Evolutionary conservation across 2,888 invertebrate species (phyloP), one percentile per base, ranked within the genome.

Genomic region (Heliconius ismenius): DNA sequence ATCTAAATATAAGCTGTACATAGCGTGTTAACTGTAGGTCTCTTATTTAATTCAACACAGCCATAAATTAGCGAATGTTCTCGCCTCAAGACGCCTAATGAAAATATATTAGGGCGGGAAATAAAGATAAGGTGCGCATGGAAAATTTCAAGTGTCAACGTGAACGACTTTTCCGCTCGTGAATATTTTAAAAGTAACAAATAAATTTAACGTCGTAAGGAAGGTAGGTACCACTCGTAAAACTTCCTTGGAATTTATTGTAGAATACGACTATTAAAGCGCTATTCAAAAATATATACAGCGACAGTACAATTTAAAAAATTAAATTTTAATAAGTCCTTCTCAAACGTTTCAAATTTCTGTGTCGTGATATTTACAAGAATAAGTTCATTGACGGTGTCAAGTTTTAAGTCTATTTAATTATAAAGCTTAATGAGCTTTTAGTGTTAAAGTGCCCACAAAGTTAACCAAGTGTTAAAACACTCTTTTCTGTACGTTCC

Each of bases 21-120:
- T 68, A 39, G 43, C 73, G 58, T 76, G 62, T 74, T 58, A 78
- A 36, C 65, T 74, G 69, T 65, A 15, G 63, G 62, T 74, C 64
- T 74, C 86, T 88, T 88, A 89, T 89, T 89, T 90, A 89, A 90
- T 90, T 90, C 87, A 86, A 84, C 85, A 85, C 82, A 83, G 87
- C 85, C 85, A 90, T 90, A 90, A 89, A 90, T 90, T 88, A 86
- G 85, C 81, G 81, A 81, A 81, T 81, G 82, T 82, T 84, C 82
- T 80, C 81, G 77, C 80, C 79, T 82, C 83, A 82, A 76, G 78
- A 70, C 78, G 83, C 75, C 82, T 86, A 89, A 89, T 88, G 89
- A 87, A 87, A 89, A 89, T 89, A 87, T 87, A 89, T 78, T 75
- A 77, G 72, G 67, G 68, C 26, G 72, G 65, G 60, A 43, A 76